A percentile compares a stretch with the other conserved stretches of the same genome.
Conservation (phyloP, 2,797 vertebrate genomes). For the Carapus acus region DNA sequence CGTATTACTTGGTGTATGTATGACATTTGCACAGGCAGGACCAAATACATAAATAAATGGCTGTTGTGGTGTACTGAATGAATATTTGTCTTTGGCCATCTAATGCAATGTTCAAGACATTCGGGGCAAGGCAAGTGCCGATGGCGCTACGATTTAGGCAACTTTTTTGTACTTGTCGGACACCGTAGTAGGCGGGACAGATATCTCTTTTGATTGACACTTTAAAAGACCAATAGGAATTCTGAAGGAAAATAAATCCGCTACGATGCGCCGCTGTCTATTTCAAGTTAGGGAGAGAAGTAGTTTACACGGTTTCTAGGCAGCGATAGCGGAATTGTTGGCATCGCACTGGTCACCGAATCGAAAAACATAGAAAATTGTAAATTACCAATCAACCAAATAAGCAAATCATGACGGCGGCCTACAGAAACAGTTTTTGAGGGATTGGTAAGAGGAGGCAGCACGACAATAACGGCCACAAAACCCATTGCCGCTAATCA, state of each 20-base stretch:
- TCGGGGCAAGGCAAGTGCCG: background rate
- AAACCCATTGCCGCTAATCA: too few species aligned
- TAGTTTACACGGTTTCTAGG: conserved; percentile 73
- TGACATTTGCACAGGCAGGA: too few species aligned
- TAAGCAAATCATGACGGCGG: background rate
- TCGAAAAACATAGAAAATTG: background rate
- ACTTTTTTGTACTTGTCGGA: conserved; percentile 16
- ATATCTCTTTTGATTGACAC: conserved; percentile 41
- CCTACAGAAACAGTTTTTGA: too few species aligned
- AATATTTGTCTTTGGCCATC: too few species aligned
- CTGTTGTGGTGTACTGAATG: too few species aligned
- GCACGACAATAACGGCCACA: background rate
- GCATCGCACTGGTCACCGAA: background rate
- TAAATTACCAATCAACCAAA: background rate
- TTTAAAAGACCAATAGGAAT: conserved; percentile 31
- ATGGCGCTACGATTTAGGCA: background rate
- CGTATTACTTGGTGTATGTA: background rate
- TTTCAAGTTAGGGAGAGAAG: conserved; percentile 54
- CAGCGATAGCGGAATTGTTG: conserved; percentile 54
- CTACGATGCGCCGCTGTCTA: background rate
- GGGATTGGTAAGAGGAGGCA: background rate
- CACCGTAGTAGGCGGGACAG: conserved; percentile 31
- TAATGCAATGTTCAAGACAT: too few species aligned
- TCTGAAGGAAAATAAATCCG: too few species aligned
- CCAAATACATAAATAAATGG: too few species aligned